phyloP scores from a whole-genome alignment of 2,113 vertebrate species.

The Gallinago undulata region DNA sequence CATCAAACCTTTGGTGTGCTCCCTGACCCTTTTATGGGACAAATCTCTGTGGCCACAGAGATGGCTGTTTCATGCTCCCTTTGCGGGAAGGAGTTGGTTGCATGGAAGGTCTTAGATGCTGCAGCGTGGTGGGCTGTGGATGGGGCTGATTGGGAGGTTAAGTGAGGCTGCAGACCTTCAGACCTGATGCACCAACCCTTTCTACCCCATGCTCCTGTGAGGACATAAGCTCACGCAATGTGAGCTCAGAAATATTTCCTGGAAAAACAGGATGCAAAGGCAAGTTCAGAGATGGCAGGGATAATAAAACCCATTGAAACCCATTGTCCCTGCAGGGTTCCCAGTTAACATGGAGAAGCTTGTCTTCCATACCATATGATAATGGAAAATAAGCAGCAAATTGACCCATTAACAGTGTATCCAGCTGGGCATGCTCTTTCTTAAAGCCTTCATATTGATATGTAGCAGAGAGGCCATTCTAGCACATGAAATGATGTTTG shows the following conservation, averaged over 20 bases:
- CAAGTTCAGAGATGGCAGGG: neutral
- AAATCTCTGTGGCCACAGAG: neutral
- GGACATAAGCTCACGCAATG: fast-evolving
- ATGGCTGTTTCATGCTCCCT: neutral
- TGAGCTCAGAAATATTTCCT: neutral
- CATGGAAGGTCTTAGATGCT: neutral
- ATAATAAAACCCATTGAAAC: neutral
- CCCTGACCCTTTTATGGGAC: neutral
- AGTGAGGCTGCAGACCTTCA: neutral
- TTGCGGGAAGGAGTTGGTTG: fast-evolving
- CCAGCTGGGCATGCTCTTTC: neutral
- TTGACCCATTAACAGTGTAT: neutral
- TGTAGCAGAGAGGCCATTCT: neutral
- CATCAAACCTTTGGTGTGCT: fast-evolving
- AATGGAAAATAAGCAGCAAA: neutral
- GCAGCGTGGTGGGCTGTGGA: fast-evolving
- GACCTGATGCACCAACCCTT: too few species aligned
- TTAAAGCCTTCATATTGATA: neutral
- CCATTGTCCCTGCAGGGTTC: neutral
- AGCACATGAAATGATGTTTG: neutral
- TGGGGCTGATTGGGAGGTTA: fast-evolving
- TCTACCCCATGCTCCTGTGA: fast-evolving
- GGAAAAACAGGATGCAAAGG: neutral
- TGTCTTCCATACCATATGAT: neutral
- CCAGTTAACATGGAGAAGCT: fast-evolving